These are phyloP conservation scores for Perdita meconis DNA, from an alignment of 2,888 invertebrate genomes.

Conservation along the genomic window DNA sequence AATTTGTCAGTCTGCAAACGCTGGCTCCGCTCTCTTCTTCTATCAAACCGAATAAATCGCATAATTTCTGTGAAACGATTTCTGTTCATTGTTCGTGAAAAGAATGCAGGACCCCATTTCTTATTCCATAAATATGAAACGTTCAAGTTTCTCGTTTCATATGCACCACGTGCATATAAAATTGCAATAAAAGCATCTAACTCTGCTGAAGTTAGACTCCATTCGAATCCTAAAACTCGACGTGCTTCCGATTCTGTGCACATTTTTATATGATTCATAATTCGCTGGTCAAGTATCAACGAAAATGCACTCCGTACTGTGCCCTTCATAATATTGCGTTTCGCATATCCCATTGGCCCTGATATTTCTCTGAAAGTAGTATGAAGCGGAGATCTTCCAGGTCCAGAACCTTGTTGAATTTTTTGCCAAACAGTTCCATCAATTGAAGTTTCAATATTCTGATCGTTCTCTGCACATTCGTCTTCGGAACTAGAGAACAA, in stretches of 20 bases:
- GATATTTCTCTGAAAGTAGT: constrained; percentile 26
- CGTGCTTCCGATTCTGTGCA: constrained; percentile 28
- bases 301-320: constrained; percentile 3
- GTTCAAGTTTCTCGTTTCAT: not conserved
- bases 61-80: constrained; percentile 2
- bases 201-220: constrained; percentile 1
- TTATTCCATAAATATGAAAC: constrained; percentile 14
- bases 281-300: constrained; percentile 6
- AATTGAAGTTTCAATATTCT: not conserved
- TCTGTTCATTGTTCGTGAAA: constrained; percentile 11
- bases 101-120: constrained; percentile 1
- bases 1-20: constrained; percentile 17
- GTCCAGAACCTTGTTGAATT: constrained; percentile 1
- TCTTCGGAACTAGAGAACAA: constrained; percentile 1
- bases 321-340: constrained; percentile 24
- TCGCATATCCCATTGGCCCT: constrained; percentile 29
- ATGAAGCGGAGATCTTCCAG: constrained; percentile 25
- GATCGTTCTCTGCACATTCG: not conserved
- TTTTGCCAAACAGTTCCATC: constrained; percentile 15
- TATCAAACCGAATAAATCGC: constrained; percentile 2
- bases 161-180: constrained; percentile 15
- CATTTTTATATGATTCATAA: constrained; percentile 22
- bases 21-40: not conserved
- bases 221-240: constrained; percentile 17
- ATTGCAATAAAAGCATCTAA: constrained; percentile 18